Evolutionary conservation across 23 tunicate species (phyloP).

Genomic region (Halocynthia aurantium): DNA sequence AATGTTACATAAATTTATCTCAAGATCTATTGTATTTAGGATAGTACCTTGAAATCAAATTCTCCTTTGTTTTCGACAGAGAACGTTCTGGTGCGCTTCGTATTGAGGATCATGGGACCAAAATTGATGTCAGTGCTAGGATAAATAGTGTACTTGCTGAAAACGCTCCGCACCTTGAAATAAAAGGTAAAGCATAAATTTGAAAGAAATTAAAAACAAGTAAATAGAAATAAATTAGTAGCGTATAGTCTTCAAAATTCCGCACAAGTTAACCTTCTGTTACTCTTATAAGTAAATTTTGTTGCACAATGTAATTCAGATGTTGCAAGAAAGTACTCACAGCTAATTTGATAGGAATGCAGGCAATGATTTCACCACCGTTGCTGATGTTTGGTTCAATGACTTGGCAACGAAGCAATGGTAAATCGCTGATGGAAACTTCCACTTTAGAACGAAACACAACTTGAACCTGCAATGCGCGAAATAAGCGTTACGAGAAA

Average conservation of each 20-base stretch:
- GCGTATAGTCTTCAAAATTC: not conserved
- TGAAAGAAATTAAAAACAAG: not conserved
- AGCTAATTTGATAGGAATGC: conserved; percentile 89
- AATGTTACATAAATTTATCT: too few species aligned
- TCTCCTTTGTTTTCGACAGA: conserved; percentile 94
- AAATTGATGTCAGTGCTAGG: conserved; percentile 96
- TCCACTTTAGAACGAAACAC: conserved; percentile 68
- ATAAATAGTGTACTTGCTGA: conserved; percentile 78
- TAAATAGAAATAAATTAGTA: not conserved
- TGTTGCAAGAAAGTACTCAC: conserved; percentile 27
- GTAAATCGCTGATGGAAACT: conserved; percentile 71
- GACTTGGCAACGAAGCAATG: conserved; percentile 92
- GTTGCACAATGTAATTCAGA: too few species aligned
- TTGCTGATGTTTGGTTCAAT: conserved; percentile 92
- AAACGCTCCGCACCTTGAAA: conserved; percentile 69
- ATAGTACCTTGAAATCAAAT: conserved; percentile 85
- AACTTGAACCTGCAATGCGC: conserved; percentile 69
- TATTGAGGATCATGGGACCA: conserved; percentile 90
- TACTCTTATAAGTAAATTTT: too few species aligned
- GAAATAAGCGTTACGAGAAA: too few species aligned
- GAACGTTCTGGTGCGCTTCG: conserved; percentile 70
- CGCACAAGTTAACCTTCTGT: too few species aligned
- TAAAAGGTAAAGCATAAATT: not conserved
- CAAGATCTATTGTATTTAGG: too few species aligned
- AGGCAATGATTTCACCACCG: conserved; percentile 92